Evolutionary conservation across 2,797 vertebrate genomes (phyloP).

Genomic region (Parauchenoglanis ngamensis): DNA sequence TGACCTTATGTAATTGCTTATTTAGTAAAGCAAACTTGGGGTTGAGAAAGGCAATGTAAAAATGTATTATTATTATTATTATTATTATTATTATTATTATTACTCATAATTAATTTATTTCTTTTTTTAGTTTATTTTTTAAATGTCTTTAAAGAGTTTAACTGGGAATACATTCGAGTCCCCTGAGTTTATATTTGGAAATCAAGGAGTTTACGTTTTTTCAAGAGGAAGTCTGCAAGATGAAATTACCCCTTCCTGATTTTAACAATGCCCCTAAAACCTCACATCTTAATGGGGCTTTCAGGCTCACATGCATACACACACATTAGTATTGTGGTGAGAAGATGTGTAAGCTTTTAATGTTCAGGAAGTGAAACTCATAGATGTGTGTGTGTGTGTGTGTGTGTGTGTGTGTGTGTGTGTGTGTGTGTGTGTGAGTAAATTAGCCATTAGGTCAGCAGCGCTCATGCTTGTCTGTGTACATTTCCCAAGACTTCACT

Average conservation of each 20-base stretch:
- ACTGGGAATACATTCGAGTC: neutral
- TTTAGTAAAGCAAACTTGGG: no score
- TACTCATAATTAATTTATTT: neutral
- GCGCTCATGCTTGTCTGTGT: slow-evolving; percentile 69
- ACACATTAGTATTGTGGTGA: slow-evolving; percentile 51
- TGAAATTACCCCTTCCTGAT: slow-evolving; percentile 67
- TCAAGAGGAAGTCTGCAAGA: slow-evolving; percentile 58
- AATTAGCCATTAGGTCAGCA: slow-evolving; percentile 73
- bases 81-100: neutral
- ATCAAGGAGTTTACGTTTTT: slow-evolving; percentile 53
- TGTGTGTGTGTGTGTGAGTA: slow-evolving; percentile 35
- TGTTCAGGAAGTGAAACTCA: slow-evolving; percentile 67
- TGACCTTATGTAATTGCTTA: no score
- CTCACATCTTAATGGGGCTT: slow-evolving; percentile 60
- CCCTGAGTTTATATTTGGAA: neutral
- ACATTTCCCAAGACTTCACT: slow-evolving; percentile 74
- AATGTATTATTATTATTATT: neutral
- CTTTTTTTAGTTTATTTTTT: neutral
- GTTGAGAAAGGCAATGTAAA: no score
- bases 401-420: slow-evolving; percentile 40
- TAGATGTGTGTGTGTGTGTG: slow-evolving; percentile 56
- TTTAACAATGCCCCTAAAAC: slow-evolving; percentile 68
- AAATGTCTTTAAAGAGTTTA: neutral
- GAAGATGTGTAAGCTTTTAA: slow-evolving; percentile 60
- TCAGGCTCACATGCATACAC: slow-evolving; percentile 33